Evolutionary conservation across 2,113 vertebrate species (phyloP).

Genomic region (Myrmecobius fasciatus): DNA sequence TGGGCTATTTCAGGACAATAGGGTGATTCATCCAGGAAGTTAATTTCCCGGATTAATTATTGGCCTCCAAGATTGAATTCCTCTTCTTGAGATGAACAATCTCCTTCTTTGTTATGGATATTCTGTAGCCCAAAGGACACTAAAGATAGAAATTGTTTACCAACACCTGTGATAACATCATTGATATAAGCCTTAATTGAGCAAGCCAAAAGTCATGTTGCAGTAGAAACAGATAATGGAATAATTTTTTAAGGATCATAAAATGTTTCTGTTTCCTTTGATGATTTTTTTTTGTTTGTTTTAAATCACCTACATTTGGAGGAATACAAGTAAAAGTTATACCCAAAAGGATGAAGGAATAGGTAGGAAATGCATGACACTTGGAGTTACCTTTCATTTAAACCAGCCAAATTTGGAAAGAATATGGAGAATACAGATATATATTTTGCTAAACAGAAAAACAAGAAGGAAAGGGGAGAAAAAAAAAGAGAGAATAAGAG

Average conservation of each 20-base stretch:
- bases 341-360: no score
- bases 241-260: constrained; percentile 64
- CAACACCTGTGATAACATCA: constrained; percentile 56
- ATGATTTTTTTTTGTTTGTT: constrained; percentile 67
- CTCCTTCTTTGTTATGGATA: neutral
- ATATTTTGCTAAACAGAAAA: no score
- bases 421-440: no score
- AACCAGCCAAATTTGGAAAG: no score
- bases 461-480: no score
- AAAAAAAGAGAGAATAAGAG: no score
- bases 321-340: no score
- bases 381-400: no score
- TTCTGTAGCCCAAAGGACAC: neutral
- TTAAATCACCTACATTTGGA: constrained; percentile 9
- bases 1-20: constrained; percentile 16
- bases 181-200: constrained; percentile 35
- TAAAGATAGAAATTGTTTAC: constrained; percentile 40
- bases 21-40: neutral
- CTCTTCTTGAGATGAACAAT: neutral
- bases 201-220: constrained; percentile 26
- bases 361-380: no score
- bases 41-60: neutral
- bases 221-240: constrained; percentile 67
- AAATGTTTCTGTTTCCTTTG: constrained; percentile 62
- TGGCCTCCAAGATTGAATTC: neutral